These are phyloP conservation scores for Venustaconcha ellipsiformis DNA, from an alignment of 1,140 invertebrate species.

Conservation along the genomic window DNA sequence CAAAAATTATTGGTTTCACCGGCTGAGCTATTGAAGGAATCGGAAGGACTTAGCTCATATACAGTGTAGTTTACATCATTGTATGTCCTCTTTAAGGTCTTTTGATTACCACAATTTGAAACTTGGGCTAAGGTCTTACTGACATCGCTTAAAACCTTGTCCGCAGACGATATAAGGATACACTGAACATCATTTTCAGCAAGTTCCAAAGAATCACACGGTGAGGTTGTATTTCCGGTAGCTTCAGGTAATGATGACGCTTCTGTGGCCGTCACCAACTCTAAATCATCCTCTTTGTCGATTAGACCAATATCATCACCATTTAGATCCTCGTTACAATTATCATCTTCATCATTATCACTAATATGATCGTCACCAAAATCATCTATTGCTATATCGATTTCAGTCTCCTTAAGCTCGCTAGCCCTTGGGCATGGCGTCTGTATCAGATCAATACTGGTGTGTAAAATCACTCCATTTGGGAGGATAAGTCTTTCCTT, in stretches of 20 bases:
- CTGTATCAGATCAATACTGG: no score
- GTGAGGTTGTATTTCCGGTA: slow-evolving; percentile 13
- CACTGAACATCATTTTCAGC: slow-evolving; percentile 18
- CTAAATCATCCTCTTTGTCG: no score
- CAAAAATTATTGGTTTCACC: slow-evolving; percentile 8
- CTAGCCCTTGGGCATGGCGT: no score
- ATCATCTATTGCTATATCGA: no score
- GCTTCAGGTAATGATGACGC: slow-evolving; percentile 5
- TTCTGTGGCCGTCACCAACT: slow-evolving; percentile 1
- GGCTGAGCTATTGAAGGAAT: slow-evolving; percentile 25
- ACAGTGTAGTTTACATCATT: slow-evolving; percentile 27
- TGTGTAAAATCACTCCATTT: no score
- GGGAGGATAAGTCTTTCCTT: no score
- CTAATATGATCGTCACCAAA: no score
- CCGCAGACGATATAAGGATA: slow-evolving; percentile 17
- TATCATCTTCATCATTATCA: no score
- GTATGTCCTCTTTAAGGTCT: slow-evolving; percentile 25
- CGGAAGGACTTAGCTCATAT: slow-evolving; percentile 29
- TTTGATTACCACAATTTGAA: slow-evolving; percentile 17
- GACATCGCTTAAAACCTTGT: slow-evolving; percentile 15
- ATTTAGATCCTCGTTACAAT: no score
- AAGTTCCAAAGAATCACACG: slow-evolving; percentile 11
- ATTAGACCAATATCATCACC: no score
- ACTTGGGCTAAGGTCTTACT: slow-evolving; percentile 8
- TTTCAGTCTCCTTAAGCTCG: no score